Evolutionary conservation across 2,888 invertebrate species (phyloP).

Genomic region (Ophraella communa): DNA sequence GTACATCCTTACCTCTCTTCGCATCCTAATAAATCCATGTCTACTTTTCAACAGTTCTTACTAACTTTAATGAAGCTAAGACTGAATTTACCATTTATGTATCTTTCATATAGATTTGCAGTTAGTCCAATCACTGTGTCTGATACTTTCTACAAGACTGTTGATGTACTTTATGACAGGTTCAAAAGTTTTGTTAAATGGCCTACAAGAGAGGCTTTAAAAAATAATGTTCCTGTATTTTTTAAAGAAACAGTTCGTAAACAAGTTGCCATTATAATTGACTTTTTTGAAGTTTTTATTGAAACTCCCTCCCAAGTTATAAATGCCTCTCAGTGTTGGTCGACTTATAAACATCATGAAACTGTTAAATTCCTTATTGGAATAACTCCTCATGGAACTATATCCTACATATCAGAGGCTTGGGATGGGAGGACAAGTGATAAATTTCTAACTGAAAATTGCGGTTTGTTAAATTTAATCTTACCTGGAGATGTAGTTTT

Average conservation of each 20-base stretch:
- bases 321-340: conserved; percentile 27
- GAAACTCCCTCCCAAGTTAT: conserved; percentile 16
- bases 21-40: conserved; percentile 1
- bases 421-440: conserved; percentile 8
- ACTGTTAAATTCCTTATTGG: conserved; percentile 35
- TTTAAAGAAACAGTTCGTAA: conserved; percentile 29
- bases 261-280: conserved; percentile 26
- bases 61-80: conserved; percentile 24
- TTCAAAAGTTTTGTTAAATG: conserved; percentile 29
- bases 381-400: conserved; percentile 28
- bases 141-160: conserved; percentile 7
- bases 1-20: background rate
- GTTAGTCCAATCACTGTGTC: conserved; percentile 14
- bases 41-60: conserved; percentile 13
- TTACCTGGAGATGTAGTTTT: too few species aligned
- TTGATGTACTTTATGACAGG: conserved; percentile 6
- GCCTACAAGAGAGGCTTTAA: conserved; percentile 22
- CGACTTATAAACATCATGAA: conserved; percentile 32
- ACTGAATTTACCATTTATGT: conserved; percentile 27
- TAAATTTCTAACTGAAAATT: background rate
- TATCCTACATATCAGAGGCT: conserved; percentile 8
- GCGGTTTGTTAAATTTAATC: too few species aligned
- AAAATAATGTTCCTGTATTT: conserved; percentile 26
- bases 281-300: conserved; percentile 33
- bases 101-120: conserved; percentile 22